phyloP scores from a whole-genome alignment of 2,888 invertebrate species.

The Lordiphosa andalusiaca region DNA sequence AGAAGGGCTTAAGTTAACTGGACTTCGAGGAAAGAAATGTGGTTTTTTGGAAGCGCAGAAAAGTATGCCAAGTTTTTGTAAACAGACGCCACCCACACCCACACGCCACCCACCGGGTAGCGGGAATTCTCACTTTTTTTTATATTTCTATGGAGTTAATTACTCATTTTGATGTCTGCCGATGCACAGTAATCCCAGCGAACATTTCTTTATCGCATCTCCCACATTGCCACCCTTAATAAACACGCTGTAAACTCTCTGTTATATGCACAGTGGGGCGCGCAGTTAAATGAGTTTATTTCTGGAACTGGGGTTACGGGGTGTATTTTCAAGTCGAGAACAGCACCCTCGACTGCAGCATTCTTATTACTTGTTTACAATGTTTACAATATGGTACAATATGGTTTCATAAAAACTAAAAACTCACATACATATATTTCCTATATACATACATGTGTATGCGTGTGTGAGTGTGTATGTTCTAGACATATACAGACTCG shows the following conservation, averaged over 20 bases:
- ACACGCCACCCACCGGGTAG: too few species aligned
- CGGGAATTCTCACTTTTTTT: too few species aligned
- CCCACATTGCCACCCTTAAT: neutral
- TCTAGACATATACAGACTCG: conserved; percentile 21
- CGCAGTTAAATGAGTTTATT: conserved; percentile 4
- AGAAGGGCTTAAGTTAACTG: too few species aligned
- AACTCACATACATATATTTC: conserved; percentile 4
- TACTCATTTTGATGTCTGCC: too few species aligned
- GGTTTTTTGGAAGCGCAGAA: too few species aligned
- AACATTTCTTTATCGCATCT: too few species aligned
- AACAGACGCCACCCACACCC: too few species aligned
- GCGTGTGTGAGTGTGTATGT: conserved; percentile 12
- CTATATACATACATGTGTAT: conserved; percentile 17
- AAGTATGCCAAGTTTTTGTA: too few species aligned
- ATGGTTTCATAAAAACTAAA: conserved; percentile 6
- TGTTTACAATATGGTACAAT: conserved; percentile 9
- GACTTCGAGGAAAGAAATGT: too few species aligned
- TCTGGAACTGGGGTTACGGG: conserved; percentile 14
- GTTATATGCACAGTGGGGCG: neutral
- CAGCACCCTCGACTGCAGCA: conserved; percentile 8
- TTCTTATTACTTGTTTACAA: conserved; percentile 2
- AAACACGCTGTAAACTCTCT: neutral
- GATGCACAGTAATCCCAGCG: too few species aligned
- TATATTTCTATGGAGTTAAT: too few species aligned
- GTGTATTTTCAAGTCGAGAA: neutral